Conservation (phyloP, 2,797 vertebrate species). For the Artibeus lituratus region DNA sequence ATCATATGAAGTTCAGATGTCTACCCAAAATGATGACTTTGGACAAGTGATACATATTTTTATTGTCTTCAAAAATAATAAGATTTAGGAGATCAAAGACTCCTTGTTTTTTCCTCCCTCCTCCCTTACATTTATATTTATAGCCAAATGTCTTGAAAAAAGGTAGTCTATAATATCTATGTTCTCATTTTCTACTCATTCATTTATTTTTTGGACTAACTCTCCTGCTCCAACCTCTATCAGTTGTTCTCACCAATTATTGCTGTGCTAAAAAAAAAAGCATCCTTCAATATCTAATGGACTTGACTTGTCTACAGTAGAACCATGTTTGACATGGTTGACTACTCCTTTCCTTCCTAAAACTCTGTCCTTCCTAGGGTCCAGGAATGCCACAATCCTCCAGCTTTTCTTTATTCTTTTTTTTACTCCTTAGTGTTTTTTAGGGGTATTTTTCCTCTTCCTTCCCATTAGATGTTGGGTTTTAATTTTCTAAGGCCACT, state of each 20-base stretch:
- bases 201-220: not conserved
- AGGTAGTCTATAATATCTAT: not conserved
- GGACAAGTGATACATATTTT: not conserved
- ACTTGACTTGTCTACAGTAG: not conserved
- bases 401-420: not conserved
- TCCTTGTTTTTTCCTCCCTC: not conserved
- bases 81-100: not conserved
- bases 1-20: slow-evolving; percentile 16
- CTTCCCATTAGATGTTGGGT: not conserved
- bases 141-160: not conserved
- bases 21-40: not conserved
- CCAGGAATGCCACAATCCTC: not conserved
- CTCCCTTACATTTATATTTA: not conserved
- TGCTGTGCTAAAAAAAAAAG: not conserved
- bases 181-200: not conserved
- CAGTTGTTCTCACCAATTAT: not conserved
- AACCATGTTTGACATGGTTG: not conserved
- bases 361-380: not conserved
- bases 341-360: not conserved
- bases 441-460: not conserved
- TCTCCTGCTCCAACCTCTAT: not conserved
- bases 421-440: not conserved
- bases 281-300: not conserved
- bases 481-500: not conserved
- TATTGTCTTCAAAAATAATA: not conserved